Percentiles rank a stretch among this genome's conserved stretches.
phyloP scores from a whole-genome alignment of 2,113 vertebrate genomes.

The Cyanoderma ruficeps region DNA sequence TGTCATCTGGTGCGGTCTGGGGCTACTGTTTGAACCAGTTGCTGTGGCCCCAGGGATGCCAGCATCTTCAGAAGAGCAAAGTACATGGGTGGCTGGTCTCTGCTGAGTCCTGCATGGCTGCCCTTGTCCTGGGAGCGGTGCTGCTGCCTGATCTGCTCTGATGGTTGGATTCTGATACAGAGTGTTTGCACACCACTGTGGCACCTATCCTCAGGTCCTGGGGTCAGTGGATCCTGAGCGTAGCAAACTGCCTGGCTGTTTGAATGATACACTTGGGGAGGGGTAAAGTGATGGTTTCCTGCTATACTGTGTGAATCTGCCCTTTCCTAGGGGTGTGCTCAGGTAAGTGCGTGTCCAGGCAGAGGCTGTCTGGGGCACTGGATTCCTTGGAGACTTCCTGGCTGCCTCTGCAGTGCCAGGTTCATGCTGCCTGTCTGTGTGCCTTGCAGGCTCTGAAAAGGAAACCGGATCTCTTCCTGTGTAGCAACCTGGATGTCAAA shows the following conservation, averaged over 20 bases:
- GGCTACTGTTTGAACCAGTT: background rate
- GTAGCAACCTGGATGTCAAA: constrained; percentile 94
- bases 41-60: background rate
- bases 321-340: background rate
- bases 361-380: background rate
- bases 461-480: constrained; percentile 97
- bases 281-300: constrained; percentile 20
- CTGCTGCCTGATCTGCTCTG: background rate
- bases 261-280: background rate
- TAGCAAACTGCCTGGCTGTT: background rate
- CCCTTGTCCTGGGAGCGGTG: background rate
- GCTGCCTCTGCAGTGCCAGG: background rate
- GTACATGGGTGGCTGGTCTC: background rate
- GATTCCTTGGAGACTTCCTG: constrained; percentile 16
- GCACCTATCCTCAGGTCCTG: background rate
- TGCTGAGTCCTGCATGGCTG: background rate
- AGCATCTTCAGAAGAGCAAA: background rate
- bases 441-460: constrained; percentile 95
- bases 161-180: background rate
- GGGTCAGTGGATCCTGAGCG: rapidly evolving
- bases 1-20: background rate
- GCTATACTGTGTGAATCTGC: constrained; percentile 30
- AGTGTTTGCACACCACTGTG: background rate
- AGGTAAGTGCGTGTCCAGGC: constrained; percentile 66
- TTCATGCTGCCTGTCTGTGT: constrained; percentile 78